Conservation (phyloP, 2,113 vertebrate genomes). For the Axis porcinus region DNA sequence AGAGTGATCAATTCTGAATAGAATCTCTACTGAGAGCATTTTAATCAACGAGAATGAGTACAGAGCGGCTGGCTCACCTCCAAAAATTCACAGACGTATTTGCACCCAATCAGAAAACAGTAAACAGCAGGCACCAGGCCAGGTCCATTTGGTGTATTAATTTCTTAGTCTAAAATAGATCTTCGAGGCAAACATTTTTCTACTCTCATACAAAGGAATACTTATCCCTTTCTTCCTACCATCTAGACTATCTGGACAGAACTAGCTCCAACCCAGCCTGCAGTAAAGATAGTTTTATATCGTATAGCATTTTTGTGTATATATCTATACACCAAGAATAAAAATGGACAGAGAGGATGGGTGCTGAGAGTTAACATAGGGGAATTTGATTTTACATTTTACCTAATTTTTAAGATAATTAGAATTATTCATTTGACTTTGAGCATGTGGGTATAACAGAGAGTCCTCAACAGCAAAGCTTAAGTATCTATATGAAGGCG, state of each 20-base stretch:
- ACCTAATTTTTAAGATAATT: not conserved
- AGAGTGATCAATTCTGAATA: conserved; percentile 50
- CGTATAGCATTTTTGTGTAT: not conserved
- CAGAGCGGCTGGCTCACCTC: conserved; percentile 44
- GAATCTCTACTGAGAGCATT: conserved; percentile 59
- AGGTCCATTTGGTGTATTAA: conserved; percentile 45
- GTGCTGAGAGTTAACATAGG: not conserved
- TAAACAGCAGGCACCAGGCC: conserved; percentile 61
- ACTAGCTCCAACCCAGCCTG: not conserved
- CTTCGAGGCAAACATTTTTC: conserved; percentile 6
- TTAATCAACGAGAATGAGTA: conserved; percentile 59
- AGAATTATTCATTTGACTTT: not conserved
- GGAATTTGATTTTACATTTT: not conserved
- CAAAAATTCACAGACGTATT: conserved; percentile 50
- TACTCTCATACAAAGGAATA: not conserved
- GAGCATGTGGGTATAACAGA: not conserved
- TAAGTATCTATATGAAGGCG: not conserved
- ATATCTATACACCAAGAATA: not conserved
- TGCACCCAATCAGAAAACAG: conserved; percentile 46
- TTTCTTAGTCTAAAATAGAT: conserved; percentile 52
- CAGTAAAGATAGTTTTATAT: not conserved
- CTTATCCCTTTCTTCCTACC: not conserved
- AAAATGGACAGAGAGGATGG: not conserved
- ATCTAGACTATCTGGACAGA: not conserved
- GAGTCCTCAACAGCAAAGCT: not conserved